These are phyloP conservation scores for Pterocles orientalis DNA, from an alignment of 2,113 vertebrate species.

Conservation along the genomic window DNA sequence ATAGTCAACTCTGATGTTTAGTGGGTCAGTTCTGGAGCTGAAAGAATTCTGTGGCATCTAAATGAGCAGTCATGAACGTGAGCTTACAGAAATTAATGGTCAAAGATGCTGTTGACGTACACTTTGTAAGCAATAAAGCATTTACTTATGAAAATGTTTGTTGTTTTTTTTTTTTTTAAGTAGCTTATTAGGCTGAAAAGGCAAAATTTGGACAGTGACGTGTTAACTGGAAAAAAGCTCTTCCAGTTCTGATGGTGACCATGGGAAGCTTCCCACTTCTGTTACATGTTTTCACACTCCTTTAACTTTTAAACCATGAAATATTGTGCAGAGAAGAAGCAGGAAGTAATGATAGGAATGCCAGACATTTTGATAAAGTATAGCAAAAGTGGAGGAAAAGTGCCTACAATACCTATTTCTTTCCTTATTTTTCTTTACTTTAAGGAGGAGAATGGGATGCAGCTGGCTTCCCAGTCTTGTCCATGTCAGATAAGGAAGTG, in stretches of 20 bases:
- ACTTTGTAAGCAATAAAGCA: not conserved
- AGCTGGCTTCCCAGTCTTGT: not conserved
- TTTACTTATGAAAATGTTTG: not conserved
- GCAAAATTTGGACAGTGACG: not conserved
- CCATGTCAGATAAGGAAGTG: conserved; percentile 11
- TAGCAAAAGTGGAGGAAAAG: not conserved
- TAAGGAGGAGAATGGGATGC: not conserved
- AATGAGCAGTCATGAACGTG: not conserved
- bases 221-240: not conserved
- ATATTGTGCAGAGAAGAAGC: not conserved
- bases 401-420: not conserved
- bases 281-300: not conserved
- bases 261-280: not conserved
- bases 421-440: not conserved
- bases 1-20: not conserved
- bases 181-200: not conserved
- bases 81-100: not conserved
- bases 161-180: not conserved
- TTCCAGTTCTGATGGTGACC: not conserved
- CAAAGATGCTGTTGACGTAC: not conserved
- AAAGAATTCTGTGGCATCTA: not conserved
- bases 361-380: not conserved
- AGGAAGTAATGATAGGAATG: conserved; percentile 17
- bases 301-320: conserved; percentile 8
- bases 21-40: not conserved